A percentile compares a stretch with the other conserved stretches of the same genome.
These are phyloP conservation scores for Cistogaster globosa DNA, from an alignment of 2,888 invertebrate species.

Conservation along the genomic window DNA sequence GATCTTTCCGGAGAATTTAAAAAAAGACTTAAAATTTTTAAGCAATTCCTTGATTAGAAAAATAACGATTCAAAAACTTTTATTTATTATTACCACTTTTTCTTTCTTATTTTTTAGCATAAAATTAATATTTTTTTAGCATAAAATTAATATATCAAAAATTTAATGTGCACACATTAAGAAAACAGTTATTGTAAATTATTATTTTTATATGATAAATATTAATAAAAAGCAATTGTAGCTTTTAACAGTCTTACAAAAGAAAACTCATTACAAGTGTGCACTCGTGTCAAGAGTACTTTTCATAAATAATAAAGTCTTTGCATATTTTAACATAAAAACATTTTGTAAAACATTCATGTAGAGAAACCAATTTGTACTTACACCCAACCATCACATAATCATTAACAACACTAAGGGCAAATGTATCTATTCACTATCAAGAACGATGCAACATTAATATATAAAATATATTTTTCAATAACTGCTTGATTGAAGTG, in stretches of 20 bases:
- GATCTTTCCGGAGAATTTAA: too few relatives aligned
- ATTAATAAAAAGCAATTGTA: not conserved
- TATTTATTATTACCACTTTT: too few relatives aligned
- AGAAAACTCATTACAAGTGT: slow-evolving; percentile 27
- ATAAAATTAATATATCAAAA: not conserved
- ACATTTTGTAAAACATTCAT: not conserved
- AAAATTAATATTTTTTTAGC: too few relatives aligned
- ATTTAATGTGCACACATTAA: not conserved
- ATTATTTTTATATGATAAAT: not conserved
- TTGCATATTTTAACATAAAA: slow-evolving; percentile 35
- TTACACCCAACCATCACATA: not conserved
- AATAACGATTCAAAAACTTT: too few relatives aligned
- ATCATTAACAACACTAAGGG: not conserved
- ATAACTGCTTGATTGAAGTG: slow-evolving; percentile 13
- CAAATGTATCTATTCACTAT: not conserved
- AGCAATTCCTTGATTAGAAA: too few relatives aligned
- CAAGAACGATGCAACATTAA: slow-evolving; percentile 4
- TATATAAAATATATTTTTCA: slow-evolving; percentile 8
- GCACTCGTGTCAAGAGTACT: slow-evolving; percentile 44
- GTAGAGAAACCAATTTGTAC: not conserved
- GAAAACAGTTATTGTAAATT: not conserved
- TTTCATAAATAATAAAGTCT: slow-evolving; percentile 22
- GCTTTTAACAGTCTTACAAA: slow-evolving; percentile 13
- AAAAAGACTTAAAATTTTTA: too few relatives aligned
- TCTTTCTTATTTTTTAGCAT: too few relatives aligned